Conservation (phyloP, 1,140 invertebrate genomes). For the Latrodectus geometricus region DNA sequence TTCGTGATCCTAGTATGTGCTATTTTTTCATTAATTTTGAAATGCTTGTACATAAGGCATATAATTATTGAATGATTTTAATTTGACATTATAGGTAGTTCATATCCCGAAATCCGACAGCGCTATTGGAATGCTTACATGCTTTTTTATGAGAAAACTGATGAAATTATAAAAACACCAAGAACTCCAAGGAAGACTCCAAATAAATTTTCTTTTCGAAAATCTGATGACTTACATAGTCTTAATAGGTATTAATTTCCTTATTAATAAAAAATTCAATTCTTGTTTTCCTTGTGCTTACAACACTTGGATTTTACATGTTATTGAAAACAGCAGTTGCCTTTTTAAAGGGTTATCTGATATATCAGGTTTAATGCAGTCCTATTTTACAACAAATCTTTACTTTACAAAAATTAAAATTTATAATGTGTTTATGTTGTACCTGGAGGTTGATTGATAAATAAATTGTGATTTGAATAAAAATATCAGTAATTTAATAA, state of each 20-base stretch:
- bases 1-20: slow-evolving; percentile 69
- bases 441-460: no score
- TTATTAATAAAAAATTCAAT: no score
- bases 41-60: not conserved
- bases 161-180: slow-evolving; percentile 68
- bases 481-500: no score
- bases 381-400: no score
- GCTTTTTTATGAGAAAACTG: slow-evolving; percentile 73
- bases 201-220: slow-evolving; percentile 61
- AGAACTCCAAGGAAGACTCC: slow-evolving; percentile 67
- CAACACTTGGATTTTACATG: no score
- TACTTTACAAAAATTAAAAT: no score
- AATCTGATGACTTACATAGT: slow-evolving; percentile 37
- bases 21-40: slow-evolving; percentile 40
- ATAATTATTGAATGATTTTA: not conserved
- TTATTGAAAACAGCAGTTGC: no score
- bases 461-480: no score
- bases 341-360: no score
- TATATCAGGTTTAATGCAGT: no score
- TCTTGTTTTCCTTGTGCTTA: no score
- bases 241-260: not conserved
- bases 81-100: slow-evolving; percentile 64
- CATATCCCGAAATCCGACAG: slow-evolving; percentile 69
- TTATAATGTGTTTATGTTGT: no score
- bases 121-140: slow-evolving; percentile 77